Percentiles rank a stretch among this genome's conserved stretches.
Evolutionary conservation across 2,113 vertebrate genomes (phyloP).

Genomic region (Edolisoma coerulescens): DNA sequence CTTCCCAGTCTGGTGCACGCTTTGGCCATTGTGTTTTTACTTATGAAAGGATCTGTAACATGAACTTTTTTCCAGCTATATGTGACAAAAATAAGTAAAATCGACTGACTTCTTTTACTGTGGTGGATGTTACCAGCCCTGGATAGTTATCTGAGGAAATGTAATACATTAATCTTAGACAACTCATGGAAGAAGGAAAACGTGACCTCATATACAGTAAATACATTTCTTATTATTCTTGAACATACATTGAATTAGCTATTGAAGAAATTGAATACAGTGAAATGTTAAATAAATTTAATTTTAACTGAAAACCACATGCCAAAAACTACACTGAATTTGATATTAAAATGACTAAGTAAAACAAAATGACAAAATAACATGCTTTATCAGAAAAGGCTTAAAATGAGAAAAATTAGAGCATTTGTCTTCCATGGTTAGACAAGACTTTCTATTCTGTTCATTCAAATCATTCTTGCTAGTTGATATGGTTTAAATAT

Average conservation of each 20-base stretch:
- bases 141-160: background rate
- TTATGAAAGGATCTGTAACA: background rate
- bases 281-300: background rate
- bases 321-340: background rate
- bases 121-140: background rate
- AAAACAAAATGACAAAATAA: background rate
- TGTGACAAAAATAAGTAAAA: background rate
- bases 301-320: background rate
- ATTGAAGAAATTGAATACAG: background rate
- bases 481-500: conserved; percentile 59
- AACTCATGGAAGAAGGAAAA: background rate
- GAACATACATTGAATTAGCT: background rate
- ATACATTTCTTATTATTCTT: background rate
- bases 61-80: background rate
- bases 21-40: background rate
- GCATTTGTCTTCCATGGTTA: background rate
- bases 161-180: background rate
- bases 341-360: background rate
- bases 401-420: background rate
- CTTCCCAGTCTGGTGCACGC: background rate
- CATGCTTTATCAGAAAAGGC: background rate
- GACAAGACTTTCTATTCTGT: conserved; percentile 1
- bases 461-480: background rate
- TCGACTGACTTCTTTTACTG: background rate
- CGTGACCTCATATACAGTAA: background rate